Conservation (phyloP, 2,888 invertebrate species). For the Willowsia nigromaculata region DNA sequence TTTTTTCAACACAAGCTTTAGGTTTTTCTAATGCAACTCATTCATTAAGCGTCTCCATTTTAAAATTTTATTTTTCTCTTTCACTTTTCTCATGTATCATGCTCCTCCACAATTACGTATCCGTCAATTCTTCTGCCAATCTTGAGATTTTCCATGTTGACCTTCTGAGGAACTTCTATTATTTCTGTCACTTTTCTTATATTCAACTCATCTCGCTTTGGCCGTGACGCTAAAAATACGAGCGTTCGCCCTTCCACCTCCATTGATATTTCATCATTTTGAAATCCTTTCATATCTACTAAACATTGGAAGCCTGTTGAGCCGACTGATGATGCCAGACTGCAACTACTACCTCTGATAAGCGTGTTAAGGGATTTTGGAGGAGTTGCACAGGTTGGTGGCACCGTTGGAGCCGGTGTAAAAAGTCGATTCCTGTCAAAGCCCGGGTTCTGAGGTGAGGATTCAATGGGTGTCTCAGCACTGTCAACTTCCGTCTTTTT, state of each 20-base stretch:
- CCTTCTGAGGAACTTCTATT: constrained; percentile 71
- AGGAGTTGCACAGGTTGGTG: neutral
- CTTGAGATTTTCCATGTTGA: constrained; percentile 73
- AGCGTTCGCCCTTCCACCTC: constrained; percentile 71
- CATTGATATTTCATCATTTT: constrained; percentile 73
- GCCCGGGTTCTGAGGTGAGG: neutral
- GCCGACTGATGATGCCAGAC: neutral
- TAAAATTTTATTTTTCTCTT: neutral
- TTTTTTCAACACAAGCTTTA: no score
- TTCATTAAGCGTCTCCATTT: no score
- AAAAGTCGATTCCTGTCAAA: neutral
- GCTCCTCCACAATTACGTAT: constrained; percentile 72
- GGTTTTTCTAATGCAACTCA: no score
- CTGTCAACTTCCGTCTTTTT: neutral
- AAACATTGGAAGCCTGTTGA: constrained; percentile 7
- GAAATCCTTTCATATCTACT: constrained; percentile 71
- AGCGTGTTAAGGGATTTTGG: constrained; percentile 6
- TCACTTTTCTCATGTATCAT: neutral
- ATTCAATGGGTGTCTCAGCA: neutral
- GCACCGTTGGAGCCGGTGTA: neutral
- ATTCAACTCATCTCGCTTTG: constrained; percentile 53
- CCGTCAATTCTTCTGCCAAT: constrained; percentile 73
- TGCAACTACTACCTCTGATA: neutral
- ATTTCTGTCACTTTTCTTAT: constrained; percentile 73
- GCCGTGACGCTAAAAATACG: constrained; percentile 64